phyloP scores from a whole-genome alignment of 2,113 vertebrate species.

The Nycticorax nycticorax region DNA sequence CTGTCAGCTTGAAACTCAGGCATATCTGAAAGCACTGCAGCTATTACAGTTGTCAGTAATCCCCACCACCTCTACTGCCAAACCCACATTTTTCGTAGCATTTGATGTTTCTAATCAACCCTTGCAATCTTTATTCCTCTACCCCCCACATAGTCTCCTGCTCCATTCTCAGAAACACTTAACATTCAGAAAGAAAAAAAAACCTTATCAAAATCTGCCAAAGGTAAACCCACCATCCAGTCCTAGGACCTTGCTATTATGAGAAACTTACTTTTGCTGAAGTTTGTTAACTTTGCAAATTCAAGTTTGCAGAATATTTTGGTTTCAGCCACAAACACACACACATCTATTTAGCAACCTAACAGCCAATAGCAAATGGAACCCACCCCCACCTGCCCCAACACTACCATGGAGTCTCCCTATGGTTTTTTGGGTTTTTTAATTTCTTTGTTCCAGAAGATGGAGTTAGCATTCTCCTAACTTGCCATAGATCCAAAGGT shows the following conservation, averaged over 20 bases:
- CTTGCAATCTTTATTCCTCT: not conserved
- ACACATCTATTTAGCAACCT: not conserved
- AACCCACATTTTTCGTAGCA: not conserved
- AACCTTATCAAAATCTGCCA: fast-evolving
- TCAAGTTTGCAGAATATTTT: not conserved
- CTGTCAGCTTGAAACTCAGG: not conserved
- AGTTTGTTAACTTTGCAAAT: not conserved
- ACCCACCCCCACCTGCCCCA: not conserved
- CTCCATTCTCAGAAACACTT: not conserved
- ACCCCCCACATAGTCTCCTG: not conserved
- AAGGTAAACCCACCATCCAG: not conserved
- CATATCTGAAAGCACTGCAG: not conserved
- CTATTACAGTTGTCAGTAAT: not conserved
- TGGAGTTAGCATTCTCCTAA: not conserved
- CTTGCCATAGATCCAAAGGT: not conserved
- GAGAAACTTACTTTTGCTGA: not conserved
- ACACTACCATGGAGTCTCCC: not conserved
- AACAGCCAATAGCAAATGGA: not conserved
- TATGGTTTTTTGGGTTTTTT: fast-evolving
- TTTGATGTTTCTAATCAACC: not conserved
- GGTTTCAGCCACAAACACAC: not conserved
- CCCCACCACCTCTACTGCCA: not conserved
- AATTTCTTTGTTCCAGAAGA: not conserved
- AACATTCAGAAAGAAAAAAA: not conserved
- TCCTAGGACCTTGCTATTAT: not conserved